These are phyloP conservation scores for Catharus minimus DNA, from an alignment of 2,113 vertebrate species.

Conservation along the genomic window DNA sequence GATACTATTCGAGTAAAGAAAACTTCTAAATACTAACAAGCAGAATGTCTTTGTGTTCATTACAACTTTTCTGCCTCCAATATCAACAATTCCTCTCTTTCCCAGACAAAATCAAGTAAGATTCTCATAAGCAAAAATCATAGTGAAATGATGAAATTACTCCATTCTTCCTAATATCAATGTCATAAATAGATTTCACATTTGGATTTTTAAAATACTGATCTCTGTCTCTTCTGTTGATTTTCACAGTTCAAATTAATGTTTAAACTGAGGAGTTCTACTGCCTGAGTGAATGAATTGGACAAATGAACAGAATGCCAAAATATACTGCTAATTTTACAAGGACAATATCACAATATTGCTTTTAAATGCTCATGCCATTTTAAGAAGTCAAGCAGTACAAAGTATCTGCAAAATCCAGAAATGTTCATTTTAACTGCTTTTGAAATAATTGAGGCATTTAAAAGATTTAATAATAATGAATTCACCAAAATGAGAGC, in stretches of 20 bases:
- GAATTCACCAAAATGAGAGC: not conserved
- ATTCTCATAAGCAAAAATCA: not conserved
- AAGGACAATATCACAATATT: not conserved
- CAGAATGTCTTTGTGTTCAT: not conserved
- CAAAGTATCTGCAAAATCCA: not conserved
- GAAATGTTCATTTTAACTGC: not conserved
- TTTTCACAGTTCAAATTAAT: not conserved
- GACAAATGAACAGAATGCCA: not conserved
- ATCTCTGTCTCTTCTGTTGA: not conserved
- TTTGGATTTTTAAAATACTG: not conserved
- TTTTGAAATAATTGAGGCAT: conserved; percentile 5
- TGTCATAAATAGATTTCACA: not conserved
- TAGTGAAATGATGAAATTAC: not conserved
- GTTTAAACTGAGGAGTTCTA: not conserved
- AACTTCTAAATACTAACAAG: not conserved
- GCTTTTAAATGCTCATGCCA: not conserved
- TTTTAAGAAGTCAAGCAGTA: not conserved
- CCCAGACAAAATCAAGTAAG: not conserved
- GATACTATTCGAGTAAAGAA: not conserved
- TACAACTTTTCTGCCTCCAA: not conserved
- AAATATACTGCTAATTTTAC: not conserved
- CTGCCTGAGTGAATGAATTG: not conserved
- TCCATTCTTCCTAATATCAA: not conserved
- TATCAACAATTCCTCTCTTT: not conserved
- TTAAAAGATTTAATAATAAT: conserved; percentile 38